These are phyloP conservation scores for Ormyrus thymus DNA, from an alignment of 2,888 invertebrate species.

Conservation along the genomic window DNA sequence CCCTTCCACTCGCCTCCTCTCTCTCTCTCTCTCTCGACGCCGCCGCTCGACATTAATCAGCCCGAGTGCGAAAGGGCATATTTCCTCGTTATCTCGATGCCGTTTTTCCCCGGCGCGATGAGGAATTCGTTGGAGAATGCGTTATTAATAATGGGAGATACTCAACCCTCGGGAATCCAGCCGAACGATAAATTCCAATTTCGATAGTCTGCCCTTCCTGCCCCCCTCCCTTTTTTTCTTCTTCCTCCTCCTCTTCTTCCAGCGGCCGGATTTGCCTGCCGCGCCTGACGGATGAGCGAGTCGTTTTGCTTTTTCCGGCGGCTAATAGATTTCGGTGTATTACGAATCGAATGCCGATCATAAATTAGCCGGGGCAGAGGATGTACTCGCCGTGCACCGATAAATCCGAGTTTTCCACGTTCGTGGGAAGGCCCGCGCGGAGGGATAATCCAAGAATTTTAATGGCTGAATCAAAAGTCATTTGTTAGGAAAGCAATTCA, in stretches of 20 bases:
- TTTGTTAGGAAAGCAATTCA: conserved; percentile 10
- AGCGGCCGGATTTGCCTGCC: too few species aligned
- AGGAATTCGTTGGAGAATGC: conserved; percentile 50
- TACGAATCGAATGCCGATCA: conserved; percentile 31
- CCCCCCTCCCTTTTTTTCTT: too few species aligned
- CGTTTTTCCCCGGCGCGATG: conserved; percentile 29
- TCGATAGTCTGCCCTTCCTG: neutral
- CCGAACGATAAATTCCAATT: conserved; percentile 40
- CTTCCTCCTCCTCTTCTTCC: too few species aligned
- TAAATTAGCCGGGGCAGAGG: conserved; percentile 22
- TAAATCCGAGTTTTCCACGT: conserved; percentile 27
- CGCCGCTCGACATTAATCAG: conserved; percentile 30
- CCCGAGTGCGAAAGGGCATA: conserved; percentile 44
- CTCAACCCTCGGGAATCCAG: conserved; percentile 17
- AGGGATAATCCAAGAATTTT: conserved; percentile 39
- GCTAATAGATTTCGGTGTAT: too few species aligned
- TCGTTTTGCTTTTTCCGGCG: too few species aligned
- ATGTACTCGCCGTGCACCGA: neutral
- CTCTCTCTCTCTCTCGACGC: neutral
- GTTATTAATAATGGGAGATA: conserved; percentile 49
- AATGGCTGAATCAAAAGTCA: conserved; percentile 22
- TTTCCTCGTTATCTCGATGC: conserved; percentile 55
- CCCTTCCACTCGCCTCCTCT: too few species aligned
- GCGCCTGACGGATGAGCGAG: too few species aligned
- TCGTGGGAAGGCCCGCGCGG: conserved; percentile 8